Conservation (phyloP, 2,113 vertebrate genomes). For the Camelus dromedarius region DNA sequence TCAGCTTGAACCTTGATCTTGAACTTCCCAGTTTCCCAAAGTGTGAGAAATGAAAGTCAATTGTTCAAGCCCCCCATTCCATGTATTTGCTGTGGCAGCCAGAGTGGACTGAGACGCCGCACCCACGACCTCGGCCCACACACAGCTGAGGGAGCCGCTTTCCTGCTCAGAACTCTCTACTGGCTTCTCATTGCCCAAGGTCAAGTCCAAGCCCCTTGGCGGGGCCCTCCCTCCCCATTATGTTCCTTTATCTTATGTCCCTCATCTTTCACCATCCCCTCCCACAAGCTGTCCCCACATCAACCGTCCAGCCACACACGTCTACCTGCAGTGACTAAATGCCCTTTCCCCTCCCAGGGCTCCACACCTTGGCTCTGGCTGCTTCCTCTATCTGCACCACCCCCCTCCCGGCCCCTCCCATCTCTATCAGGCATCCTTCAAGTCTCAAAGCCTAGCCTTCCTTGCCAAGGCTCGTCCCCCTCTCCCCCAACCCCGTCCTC, state of each 20-base stretch:
- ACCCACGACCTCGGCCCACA: background rate
- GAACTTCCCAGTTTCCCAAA: background rate
- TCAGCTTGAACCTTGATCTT: background rate
- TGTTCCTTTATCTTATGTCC: background rate
- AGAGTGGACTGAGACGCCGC: background rate
- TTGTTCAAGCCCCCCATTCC: background rate
- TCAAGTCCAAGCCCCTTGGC: background rate
- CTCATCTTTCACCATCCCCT: background rate
- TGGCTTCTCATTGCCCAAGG: background rate
- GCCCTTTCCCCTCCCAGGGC: background rate
- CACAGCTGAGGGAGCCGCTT: background rate
- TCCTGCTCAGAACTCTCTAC: background rate
- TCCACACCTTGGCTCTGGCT: background rate
- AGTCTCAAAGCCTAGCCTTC: background rate
- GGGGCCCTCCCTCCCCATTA: background rate
- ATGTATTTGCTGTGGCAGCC: background rate
- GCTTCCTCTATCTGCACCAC: background rate
- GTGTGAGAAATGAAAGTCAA: background rate
- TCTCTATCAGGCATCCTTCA: background rate
- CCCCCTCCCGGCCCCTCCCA: no score
- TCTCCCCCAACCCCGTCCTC: background rate
- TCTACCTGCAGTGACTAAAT: background rate
- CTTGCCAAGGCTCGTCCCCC: no score
- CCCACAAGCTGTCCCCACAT: background rate
- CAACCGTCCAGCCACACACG: background rate